phyloP scores from a whole-genome alignment of 2,113 vertebrate species.

The Sprattus sprattus region DNA sequence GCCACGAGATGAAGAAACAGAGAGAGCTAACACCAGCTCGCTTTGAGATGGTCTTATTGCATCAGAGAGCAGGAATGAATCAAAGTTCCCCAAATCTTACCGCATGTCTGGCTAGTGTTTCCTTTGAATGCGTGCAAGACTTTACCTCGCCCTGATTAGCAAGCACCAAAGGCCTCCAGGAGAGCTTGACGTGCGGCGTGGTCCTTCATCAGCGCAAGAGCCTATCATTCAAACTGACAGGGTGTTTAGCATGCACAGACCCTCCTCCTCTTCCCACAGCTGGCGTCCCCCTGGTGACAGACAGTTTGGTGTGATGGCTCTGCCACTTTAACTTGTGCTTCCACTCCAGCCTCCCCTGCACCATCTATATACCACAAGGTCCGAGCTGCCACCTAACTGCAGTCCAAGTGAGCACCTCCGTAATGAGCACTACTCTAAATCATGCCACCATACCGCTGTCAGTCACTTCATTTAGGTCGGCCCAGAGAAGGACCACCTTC shows the following conservation, averaged over 20 bases:
- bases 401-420: background rate
- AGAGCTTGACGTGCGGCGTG: background rate
- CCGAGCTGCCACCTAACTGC: background rate
- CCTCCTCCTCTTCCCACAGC: constrained; percentile 35
- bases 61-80: background rate
- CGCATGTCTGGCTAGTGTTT: background rate
- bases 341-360: background rate
- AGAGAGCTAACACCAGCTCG: background rate
- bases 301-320: constrained; percentile 51
- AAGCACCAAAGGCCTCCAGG: background rate
- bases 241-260: constrained; percentile 44
- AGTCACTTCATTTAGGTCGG: background rate
- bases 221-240: constrained; percentile 58
- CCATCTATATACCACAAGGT: background rate
- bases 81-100: background rate
- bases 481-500: background rate
- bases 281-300: constrained; percentile 50
- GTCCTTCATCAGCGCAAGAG: constrained; percentile 59
- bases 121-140: constrained; percentile 3
- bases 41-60: background rate
- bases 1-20: background rate
- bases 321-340: constrained; percentile 21
- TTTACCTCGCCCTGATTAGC: background rate
- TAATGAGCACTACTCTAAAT: background rate
- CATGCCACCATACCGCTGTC: background rate